Base-by-base conservation (phyloP, 2,888 invertebrate genomes). In the Muscina levida region DNA sequence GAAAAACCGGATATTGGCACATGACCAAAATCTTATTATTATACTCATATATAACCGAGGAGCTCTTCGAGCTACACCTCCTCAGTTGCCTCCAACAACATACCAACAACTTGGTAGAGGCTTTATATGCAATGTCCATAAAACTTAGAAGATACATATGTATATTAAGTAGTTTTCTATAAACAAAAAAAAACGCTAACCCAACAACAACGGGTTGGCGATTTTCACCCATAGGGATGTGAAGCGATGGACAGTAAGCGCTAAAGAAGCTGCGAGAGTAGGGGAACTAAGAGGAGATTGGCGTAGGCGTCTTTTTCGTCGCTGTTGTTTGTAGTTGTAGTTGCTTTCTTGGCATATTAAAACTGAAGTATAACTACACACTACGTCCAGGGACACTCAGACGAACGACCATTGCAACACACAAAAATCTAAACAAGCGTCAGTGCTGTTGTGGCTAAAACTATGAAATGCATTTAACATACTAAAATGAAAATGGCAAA, bases 1-100 rank as follows among this genome's bases (percentile, higher is more conserved):
- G 62, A 77, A 77, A 77, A 72, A 75, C 81, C 80, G 74, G 77
- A 81, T 68, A 75, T 81, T 81, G 81, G 81, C 81, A 75, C 67
- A 81, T 70, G 67, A 75, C 81, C 81, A 81, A 81, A 77, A 72
- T 48, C 13, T 74, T 74, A 22, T 74, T 68, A 72, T 65, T 71
- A 53, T 59, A 71, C 57, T 66, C 24, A 66, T 74, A 44, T 59
- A 66, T 73, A 57, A 62, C 22, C 17, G n/a, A 4, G 59, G n/a
- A n/a, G n/a, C 59, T 19, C 48, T 2, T 11, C 59, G 17, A 24
- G n/a, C 15, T 11, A 19, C 11, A 17, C 2, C 15, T 5, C 59
- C 11, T 11, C 24, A 56, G 13, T 57, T 5, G 3, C 57, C 15
- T 31, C 31, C 15, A 15, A 22, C 42, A 42, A 19, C 59, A 1